Evolutionary conservation across 35 echinoderm and acorn worm species (phyloP).

Genomic region (Ophiothrix spiculata): DNA sequence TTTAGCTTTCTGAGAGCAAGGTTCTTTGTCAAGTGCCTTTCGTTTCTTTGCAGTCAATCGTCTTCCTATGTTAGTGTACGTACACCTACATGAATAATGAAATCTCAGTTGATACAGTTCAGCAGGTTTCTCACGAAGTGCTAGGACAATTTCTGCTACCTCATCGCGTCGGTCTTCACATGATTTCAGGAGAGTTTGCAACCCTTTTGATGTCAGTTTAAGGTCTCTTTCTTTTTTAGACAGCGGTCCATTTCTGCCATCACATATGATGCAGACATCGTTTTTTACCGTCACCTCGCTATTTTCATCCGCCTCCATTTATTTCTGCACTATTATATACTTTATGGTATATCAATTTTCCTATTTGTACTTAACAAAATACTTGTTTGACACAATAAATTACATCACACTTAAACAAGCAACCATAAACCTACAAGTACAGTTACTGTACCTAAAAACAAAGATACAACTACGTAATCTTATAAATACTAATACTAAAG

Average conservation of each 20-base stretch:
- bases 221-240: not conserved
- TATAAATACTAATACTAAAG: too few relatives aligned
- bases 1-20: not conserved
- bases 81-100: not conserved
- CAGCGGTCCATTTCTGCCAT: not conserved
- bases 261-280: not conserved
- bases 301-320: too few relatives aligned
- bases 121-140: not conserved
- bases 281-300: too few relatives aligned
- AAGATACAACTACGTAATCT: too few relatives aligned
- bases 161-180: slow-evolving; percentile 16
- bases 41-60: not conserved
- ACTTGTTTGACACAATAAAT: too few relatives aligned
- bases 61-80: not conserved
- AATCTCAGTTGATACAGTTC: not conserved
- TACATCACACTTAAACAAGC: too few relatives aligned
- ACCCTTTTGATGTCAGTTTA: slow-evolving; percentile 1
- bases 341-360: too few relatives aligned
- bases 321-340: too few relatives aligned
- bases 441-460: too few relatives aligned
- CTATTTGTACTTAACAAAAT: too few relatives aligned
- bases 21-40: not conserved
- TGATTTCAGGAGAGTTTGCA: not conserved
- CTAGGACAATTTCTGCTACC: not conserved
- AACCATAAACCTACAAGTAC: too few relatives aligned